Evolutionary conservation across 2,888 invertebrate species (phyloP), one percentile per base, ranked within the genome.

Genomic region (Catocala fraxini): DNA sequence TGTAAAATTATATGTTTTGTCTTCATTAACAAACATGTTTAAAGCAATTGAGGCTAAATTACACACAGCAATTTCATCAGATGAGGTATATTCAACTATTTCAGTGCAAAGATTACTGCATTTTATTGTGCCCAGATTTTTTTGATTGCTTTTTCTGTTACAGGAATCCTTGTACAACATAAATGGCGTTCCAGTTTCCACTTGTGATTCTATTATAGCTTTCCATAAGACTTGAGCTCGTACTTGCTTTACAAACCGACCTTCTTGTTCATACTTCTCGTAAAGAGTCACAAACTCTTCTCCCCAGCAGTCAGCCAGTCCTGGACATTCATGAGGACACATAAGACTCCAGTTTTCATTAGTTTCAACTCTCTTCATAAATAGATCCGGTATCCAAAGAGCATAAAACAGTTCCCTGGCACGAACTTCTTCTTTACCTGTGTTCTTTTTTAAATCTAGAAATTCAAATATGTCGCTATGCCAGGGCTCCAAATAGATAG

Each of bases 401-500:
- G 98, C 99, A 88, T 98, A 99, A 89, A 99, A 99, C 43, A 99
- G 93, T 90, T 99, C 99, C 57, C 99, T 95, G 0, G 99, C 99
- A 49, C 99, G 95, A 43, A 97, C 95, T 89, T 99, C 99, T 87
- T 99, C 99, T 84, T 98, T 98, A 0, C 99, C 97, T 0, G 98
- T 99, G 86, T 99, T 99, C 87, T 99, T 99, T 84, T 97, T 98
- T 54, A 99, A 93, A 85, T 99, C 98, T 55, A 99, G 92, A 91
- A 99, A 99, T 65, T 98, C 98, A 86, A 99, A 98, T 63, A 99
- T 95, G 88, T 99, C 99, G 0, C 98, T 97, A 92, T 99, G 99
- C 99, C 99, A 99, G 0, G 99, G 99, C 89, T 99, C 99, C 56
- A 99, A 91, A 85, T 99, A 99, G 66, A 99, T 96, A 12, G 99